Base-by-base conservation (phyloP, 1,140 invertebrate species). In the Hyphantria cunea region DNA sequence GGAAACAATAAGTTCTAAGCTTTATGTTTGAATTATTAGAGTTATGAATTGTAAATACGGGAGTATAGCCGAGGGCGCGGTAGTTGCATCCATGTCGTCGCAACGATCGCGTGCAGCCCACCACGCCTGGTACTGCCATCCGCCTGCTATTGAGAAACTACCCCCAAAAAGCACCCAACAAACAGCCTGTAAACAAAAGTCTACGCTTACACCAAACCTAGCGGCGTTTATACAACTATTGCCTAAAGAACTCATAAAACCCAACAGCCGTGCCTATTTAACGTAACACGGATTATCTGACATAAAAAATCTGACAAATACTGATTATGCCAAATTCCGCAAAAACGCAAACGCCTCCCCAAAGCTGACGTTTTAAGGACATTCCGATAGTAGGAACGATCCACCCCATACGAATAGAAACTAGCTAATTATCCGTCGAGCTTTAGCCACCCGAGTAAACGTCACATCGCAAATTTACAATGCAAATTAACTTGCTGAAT, bases 391-490 rank as follows among this genome's bases (percentile, higher is more conserved):
- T 49, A 60, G 63, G 71, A 68, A 64, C 66, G 66, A 60, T 60
- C 70, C 74, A 72, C 75, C 80, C 78, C 76, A 44, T 72, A 66
- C 76, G 88, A 88, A 90, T 89, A 89, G 86, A 85, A 90, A 90
- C 76, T 83, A 85, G 88, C 85, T 90, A 89, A 90, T 90, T 90
- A 90, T 86, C 82, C 77, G 66, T 41, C 82, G 76, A 89, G 88
- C 88, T 89, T 90, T 84, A 82, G 64, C 76, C 70, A 74, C 70
- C 70, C 73, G 72, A 69, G 78, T 78, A 79, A 82, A 85, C 84
- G 86, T 84, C 82, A 86, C 76, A 77, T 72, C 81, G 80, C 76
- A 66, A 84, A 90, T 90, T 89, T 90, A 87, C 88, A 90, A 84
- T 90, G 86, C 88, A 90, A 90, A 90, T 90, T 75, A 81, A 75